A percentile compares a stretch with the other conserved stretches of the same genome.
These are phyloP conservation scores for Trichonephila clavata DNA, from an alignment of 1,140 invertebrate species.

Conservation along the genomic window DNA sequence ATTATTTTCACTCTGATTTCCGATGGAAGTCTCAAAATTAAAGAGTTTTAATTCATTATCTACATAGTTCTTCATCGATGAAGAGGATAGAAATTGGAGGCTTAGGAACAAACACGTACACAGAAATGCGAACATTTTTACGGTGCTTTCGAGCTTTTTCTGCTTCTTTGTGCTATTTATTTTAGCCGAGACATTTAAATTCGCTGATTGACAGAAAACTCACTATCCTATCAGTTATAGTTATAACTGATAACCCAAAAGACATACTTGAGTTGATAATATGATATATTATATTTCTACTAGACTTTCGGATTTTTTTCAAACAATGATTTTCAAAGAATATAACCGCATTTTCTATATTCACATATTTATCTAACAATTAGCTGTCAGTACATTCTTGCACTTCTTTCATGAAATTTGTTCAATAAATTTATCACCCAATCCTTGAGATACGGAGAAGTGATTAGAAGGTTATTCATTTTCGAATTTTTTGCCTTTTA, in stretches of 20 bases:
- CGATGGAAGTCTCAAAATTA: neutral
- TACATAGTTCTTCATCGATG: neutral
- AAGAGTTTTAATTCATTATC: neutral
- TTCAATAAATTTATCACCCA: neutral
- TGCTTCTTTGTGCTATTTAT: neutral
- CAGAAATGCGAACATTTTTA: neutral
- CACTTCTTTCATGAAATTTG: neutral
- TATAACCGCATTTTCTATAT: neutral
- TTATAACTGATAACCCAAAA: slow-evolving; percentile 21
- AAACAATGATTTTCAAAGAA: neutral
- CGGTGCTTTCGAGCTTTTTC: neutral
- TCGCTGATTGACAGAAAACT: neutral
- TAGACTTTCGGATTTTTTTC: neutral
- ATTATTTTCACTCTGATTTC: neutral
- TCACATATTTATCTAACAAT: neutral
- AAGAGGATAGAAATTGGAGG: neutral
- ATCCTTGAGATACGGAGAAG: neutral
- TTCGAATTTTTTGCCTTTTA: neutral
- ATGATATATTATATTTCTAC: neutral
- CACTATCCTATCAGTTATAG: neutral
- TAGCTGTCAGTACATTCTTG: neutral
- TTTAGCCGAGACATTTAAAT: neutral
- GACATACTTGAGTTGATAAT: neutral
- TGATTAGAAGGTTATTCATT: neutral
- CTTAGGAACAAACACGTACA: neutral